These are phyloP conservation scores for Athripsodes cinereus DNA, from an alignment of 2,888 invertebrate genomes.

Conservation along the genomic window DNA sequence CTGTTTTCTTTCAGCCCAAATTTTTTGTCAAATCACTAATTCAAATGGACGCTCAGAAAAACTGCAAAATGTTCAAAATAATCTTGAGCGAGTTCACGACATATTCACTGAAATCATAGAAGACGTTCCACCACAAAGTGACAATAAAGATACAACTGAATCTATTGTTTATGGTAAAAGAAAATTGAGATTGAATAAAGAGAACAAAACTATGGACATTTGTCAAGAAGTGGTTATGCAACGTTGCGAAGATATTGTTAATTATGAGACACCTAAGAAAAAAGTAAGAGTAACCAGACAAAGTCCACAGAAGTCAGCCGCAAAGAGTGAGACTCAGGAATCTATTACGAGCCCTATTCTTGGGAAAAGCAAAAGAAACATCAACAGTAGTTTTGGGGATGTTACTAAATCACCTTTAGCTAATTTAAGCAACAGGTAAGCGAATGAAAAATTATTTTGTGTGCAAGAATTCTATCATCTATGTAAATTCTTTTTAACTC, in stretches of 20 bases:
- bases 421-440: conserved; percentile 16
- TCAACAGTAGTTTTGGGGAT: background rate
- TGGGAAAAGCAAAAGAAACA: conserved; percentile 8
- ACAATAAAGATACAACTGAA: background rate
- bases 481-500: no score
- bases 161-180: conserved; percentile 10
- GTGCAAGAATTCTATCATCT: no score
- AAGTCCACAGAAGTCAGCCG: background rate
- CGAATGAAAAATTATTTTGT: no score
- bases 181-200: background rate
- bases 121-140: background rate
- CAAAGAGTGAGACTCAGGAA: background rate
- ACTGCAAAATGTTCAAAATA: conserved; percentile 6
- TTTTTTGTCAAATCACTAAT: conserved; percentile 15
- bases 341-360: conserved; percentile 13
- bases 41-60: conserved; percentile 3
- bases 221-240: background rate
- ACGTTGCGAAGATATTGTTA: background rate
- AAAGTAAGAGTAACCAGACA: background rate
- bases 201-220: background rate
- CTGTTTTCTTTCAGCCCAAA: conserved; percentile 15
- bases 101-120: conserved; percentile 22
- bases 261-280: conserved; percentile 12
- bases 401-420: conserved; percentile 9
- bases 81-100: conserved; percentile 16